Conservation (phyloP, 2,113 vertebrate species). For the Myiozetetes cayanensis region DNA sequence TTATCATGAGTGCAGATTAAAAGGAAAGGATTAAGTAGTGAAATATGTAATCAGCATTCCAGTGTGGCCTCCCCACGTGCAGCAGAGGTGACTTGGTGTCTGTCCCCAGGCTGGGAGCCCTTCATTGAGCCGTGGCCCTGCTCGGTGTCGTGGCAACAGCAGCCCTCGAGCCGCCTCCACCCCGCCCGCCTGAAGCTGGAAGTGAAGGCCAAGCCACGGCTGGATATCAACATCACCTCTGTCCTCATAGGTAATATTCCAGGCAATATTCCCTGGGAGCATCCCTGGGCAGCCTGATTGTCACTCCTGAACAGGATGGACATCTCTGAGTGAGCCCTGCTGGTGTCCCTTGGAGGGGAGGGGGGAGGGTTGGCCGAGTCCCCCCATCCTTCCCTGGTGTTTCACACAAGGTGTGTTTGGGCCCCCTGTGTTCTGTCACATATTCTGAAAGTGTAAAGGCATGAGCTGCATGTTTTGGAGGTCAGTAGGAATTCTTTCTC, state of each 20-base stretch:
- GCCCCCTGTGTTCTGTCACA: not conserved
- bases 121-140: no score
- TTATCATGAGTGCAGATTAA: not conserved
- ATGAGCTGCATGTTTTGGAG: not conserved
- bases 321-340: not conserved
- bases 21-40: not conserved
- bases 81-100: constrained; percentile 14
- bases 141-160: constrained; percentile 88
- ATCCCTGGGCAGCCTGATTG: no score
- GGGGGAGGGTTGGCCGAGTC: not conserved
- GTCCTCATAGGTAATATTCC: constrained; percentile 89
- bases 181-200: constrained; percentile 88
- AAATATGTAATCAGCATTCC: not conserved
- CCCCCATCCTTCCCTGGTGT: fast-evolving
- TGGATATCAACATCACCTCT: constrained; percentile 94
- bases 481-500: not conserved
- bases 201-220: constrained; percentile 83
- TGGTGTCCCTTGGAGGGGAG: not conserved
- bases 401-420: not conserved
- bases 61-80: not conserved
- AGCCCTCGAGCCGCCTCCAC: constrained; percentile 89
- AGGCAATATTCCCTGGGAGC: not conserved
- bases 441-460: not conserved
- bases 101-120: not conserved
- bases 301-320: not conserved